Evolutionary conservation across 2,113 vertebrate species (phyloP), one percentile per base, ranked within the genome.

Genomic region (Menidia beryllina): DNA sequence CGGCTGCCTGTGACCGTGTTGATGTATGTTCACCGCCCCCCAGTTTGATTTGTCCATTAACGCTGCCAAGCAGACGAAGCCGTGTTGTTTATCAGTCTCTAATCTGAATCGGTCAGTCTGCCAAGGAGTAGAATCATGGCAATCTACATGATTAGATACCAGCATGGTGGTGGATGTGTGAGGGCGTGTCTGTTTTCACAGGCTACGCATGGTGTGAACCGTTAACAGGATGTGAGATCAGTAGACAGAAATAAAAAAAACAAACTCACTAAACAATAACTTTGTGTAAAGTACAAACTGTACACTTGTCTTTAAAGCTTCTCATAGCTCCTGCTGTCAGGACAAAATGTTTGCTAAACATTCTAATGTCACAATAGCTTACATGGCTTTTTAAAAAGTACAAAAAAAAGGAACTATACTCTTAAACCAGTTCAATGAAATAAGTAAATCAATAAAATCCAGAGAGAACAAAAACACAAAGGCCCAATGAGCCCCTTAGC

Each of bases 181-280:
- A 77, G 9, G 67, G 15, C 1, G 5, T 56, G 2, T 0, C 2
- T 30, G 30, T 30, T 30, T 30, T 30, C 4, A 30, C 4, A 30
- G 30, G 23, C 14, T 14, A 7, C 19, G 7, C 12, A 47, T 41
- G 23, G 15, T 56, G 68, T 69, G 47, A 78, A 55, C 48, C 34
- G 3, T 34, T 61, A 36, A 12, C 48, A 23, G 15, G 11, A 53
- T 53, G 48, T 75, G 50, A 58, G 20, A 75, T 23, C n/a, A 45
- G 27, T 23, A 10, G 5, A 17, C 21, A 19, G 12, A 27, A 60
- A 69, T 34, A 30, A n/a, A n/a, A n/a, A n/a, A n/a, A n/a, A n/a
- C n/a, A n/a, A n/a, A n/a, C n/a, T n/a, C n/a, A n/a, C n/a, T n/a
- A n/a, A n/a, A 23, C 7, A 2, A 2, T 15, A 27, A n/a, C 13